phyloP scores from a whole-genome alignment of 2,797 vertebrate species.

The Oreortyx pictus region DNA sequence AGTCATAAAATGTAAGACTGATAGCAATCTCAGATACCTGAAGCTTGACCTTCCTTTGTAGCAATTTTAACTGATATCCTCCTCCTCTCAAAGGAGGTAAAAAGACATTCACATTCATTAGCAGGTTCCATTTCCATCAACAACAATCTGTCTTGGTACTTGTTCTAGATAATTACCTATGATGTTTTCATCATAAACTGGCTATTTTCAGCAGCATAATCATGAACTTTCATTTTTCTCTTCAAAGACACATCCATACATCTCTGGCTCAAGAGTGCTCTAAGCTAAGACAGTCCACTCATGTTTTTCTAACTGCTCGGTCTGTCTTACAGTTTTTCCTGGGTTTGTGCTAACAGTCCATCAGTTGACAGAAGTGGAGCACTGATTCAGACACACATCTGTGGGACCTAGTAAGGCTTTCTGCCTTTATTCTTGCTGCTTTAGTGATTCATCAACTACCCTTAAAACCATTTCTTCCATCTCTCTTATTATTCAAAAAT shows the following conservation, averaged over 20 bases:
- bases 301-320: background rate
- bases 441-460: background rate
- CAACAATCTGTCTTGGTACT: background rate
- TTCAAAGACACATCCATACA: background rate
- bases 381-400: background rate
- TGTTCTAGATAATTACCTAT: background rate
- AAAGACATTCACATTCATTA: background rate
- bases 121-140: background rate
- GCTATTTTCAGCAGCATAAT: background rate
- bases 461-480: background rate
- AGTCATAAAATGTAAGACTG: background rate
- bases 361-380: background rate
- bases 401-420: background rate
- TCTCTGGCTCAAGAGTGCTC: background rate
- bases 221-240: background rate
- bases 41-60: slow-evolving; percentile 17
- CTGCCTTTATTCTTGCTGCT: background rate
- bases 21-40: slow-evolving; percentile 15
- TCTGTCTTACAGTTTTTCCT: background rate
- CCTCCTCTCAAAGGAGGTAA: background rate
- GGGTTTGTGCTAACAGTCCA: background rate
- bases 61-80: background rate
- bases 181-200: background rate
- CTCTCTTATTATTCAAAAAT: background rate
- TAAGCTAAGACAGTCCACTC: background rate